Base-by-base conservation (phyloP, 23 tunicate genomes). In the Trididemnum nubilum region DNA sequence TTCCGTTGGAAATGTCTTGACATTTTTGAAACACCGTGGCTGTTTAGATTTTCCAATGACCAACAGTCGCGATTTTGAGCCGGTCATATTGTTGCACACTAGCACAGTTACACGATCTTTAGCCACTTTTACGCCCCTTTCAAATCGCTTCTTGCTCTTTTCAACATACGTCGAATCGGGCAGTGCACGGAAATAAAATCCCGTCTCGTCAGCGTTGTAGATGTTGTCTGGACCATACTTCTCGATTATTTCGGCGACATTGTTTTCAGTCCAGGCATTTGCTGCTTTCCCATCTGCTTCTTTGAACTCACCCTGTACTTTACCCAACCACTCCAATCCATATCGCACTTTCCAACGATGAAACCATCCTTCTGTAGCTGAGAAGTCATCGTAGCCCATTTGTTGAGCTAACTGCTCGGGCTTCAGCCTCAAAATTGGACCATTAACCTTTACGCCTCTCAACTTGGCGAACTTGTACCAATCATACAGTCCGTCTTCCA, bases 401-500 rank as follows among this genome's bases (percentile, higher is more conserved):
- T 65, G 61, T 66, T 81, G 76, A 65, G 85, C 85, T 67, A 67
- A 67, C 74, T 67, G 38, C 74, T 67, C 74, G 32, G 85, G 36
- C 60, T 66, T 81, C 76, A 66, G 78, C 76, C 58, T 81, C 76
- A 81, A 66, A 81, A 65, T 36, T 66, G 85, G 85, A n/a, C 78
- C 85, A 65, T 81, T 81, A 65, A 81, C 85, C 36, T 37, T 25
- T 65, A 66, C 1, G 1, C 34, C 76, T 66, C 0, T 81, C 75
- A 65, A 35, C 34, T 44, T 23, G 76, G 76, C 61, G 76, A 81
- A 81, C 85, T 79, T 79, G 73, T 33, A 79, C 83, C 83, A 79
- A 51, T 61, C 83, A 79, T 79, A 60, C 36, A 81, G 58, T 36
- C 59, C 85, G 59, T 81, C 76, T 81, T 81, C 85, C 76, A 66